phyloP scores from a whole-genome alignment of 2,888 invertebrate genomes.

The Drosophila peninsularis region DNA sequence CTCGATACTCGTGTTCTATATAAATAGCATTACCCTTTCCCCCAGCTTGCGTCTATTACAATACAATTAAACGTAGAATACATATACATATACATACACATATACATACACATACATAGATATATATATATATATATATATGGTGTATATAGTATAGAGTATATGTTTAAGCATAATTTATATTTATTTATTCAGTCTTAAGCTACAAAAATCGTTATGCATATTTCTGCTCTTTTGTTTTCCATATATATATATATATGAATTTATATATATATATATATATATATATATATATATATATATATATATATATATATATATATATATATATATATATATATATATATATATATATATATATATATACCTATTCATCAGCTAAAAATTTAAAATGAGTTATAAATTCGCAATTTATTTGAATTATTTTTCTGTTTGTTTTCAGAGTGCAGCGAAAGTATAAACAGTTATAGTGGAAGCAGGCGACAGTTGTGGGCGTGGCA shows the following conservation, averaged over 20 bases:
- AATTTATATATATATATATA: slow-evolving; percentile 3
- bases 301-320: slow-evolving; percentile 5
- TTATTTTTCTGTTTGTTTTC: slow-evolving; percentile 28
- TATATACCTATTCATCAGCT: slow-evolving; percentile 27
- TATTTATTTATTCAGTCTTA: slow-evolving; percentile 80
- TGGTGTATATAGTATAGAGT: slow-evolving; percentile 35
- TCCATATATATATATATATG: slow-evolving; percentile 18
- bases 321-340: slow-evolving; percentile 13
- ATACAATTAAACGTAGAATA: slow-evolving; percentile 70
- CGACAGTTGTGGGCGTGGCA: slow-evolving; percentile 46
- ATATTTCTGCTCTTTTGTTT: slow-evolving; percentile 60
- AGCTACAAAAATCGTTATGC: slow-evolving; percentile 79
- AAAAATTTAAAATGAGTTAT: slow-evolving; percentile 65
- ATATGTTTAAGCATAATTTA: slow-evolving; percentile 72
- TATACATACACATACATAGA: slow-evolving; percentile 23
- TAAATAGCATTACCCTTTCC: slow-evolving; percentile 76
- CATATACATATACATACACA: slow-evolving; percentile 24
- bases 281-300: slow-evolving; percentile 15
- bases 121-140: slow-evolving; percentile 17
- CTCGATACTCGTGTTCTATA: slow-evolving; percentile 43
- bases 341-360: slow-evolving; percentile 13
- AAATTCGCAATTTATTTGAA: slow-evolving; percentile 70
- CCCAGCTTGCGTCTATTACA: slow-evolving; percentile 74
- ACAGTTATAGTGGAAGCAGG: slow-evolving; percentile 36
- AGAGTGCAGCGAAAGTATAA: slow-evolving; percentile 46